Evolutionary conservation across 2,113 vertebrate species (phyloP), one percentile per base, ranked within the genome.

Genomic region (Tylochromis polylepis): DNA sequence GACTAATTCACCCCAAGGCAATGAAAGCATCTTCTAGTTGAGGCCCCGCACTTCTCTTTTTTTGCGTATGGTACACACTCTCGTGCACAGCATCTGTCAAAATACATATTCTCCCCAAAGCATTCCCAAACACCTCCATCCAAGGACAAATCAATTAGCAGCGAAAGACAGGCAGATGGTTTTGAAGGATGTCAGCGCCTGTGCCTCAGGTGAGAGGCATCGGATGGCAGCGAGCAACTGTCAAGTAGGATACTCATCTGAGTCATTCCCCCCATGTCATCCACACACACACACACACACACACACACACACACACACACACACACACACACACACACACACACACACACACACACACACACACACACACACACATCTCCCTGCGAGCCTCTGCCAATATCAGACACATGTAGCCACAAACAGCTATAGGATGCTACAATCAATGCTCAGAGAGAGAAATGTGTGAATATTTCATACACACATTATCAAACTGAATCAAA

Each of bases 101-200:
- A 93, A 92, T 78, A 49, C 82, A 91, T 82, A 85, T 89, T 79
- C 75, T 90, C 92, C 91, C 90, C 16, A 12, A 90, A 90, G 90
- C 86, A 49, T 88, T 89, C 58, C 1, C 41, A 85, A 85, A 88
- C 70, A 81, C 90, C 10, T 94, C 90, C 60, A 85, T 90, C 87
- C 95, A 96, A 96, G 96, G 95, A 96, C 95, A 95, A 96, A 95
- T 96, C 95, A 96, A 96, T 96, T 96, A 96, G 93, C 57, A 22
- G 79, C 14, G 82, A 91, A 84, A 88, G 92, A 91, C 89, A 85
- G 95, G 91, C 95, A 95, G 95, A 95, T 94, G 96, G 95, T 92
- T 92, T 51, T 95, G 96, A 94, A 96, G 96, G 94, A 95, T 95
- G 91, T 77, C 81, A 14, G 88, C 20, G 87, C 82, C 59, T 60